phyloP scores from a whole-genome alignment of 2,888 invertebrate genomes.

The Drosophila suboccidentalis region DNA sequence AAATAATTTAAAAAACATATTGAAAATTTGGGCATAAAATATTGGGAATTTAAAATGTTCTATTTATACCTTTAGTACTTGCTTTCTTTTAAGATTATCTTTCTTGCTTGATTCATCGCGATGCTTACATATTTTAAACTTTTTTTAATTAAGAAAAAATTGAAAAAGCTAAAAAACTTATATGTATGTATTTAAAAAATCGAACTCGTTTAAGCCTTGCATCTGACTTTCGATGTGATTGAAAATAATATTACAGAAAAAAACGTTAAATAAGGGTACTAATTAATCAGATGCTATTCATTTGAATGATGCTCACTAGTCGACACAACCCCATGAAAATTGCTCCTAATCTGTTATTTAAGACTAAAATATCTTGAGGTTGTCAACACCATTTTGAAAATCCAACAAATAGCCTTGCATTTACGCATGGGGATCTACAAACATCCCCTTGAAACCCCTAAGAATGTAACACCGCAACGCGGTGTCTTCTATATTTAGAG shows the following conservation, averaged over 20 bases:
- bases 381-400: conserved; percentile 67
- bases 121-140: not conserved
- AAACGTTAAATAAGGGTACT: not conserved
- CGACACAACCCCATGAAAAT: conserved; percentile 13
- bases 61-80: too few relatives aligned
- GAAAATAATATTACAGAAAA: not conserved
- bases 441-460: conserved; percentile 24
- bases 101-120: too few relatives aligned
- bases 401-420: conserved; percentile 46
- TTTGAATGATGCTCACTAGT: conserved; percentile 6
- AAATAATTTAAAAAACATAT: too few relatives aligned
- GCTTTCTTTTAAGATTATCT: too few relatives aligned
- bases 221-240: not conserved
- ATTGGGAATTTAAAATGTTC: not conserved
- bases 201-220: not conserved
- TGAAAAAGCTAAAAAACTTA: too few relatives aligned
- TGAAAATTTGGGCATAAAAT: not conserved
- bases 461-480: conserved; percentile 29
- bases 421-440: conserved; percentile 21
- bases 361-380: conserved; percentile 36
- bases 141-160: not conserved
- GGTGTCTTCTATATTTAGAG: conserved; percentile 53
- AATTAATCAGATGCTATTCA: conserved; percentile 24
- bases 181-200: not conserved
- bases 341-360: conserved; percentile 21